phyloP scores from a whole-genome alignment of 2,888 invertebrate species.

The Chorisops tibialis region DNA sequence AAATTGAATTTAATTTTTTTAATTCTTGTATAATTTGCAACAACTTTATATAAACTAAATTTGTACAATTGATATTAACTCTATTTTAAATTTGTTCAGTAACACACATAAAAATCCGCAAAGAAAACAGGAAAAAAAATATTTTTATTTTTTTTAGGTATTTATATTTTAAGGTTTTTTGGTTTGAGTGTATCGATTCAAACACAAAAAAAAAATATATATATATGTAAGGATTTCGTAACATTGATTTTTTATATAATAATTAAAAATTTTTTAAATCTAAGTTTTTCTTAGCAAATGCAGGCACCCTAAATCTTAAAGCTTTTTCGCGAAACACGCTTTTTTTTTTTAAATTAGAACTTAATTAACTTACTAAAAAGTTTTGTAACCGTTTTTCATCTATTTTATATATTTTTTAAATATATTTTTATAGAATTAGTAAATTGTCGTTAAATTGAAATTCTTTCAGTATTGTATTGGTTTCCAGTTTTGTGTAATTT shows the following conservation, averaged over 20 bases:
- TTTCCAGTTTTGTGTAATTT: too few relatives aligned
- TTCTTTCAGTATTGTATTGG: too few relatives aligned
- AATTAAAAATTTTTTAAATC: conserved; percentile 15
- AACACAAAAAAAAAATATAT: conserved; percentile 11
- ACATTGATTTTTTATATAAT: conserved; percentile 2
- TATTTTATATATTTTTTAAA: too few relatives aligned
- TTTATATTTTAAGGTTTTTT: background rate
- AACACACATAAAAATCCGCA: conserved; percentile 12
- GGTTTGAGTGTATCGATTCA: conserved; percentile 14
- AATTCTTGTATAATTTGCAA: conserved; percentile 19
- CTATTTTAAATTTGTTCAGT: conserved; percentile 9
- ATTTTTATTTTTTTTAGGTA: background rate
- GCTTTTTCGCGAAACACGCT: conserved; percentile 53
- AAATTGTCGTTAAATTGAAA: too few relatives aligned
- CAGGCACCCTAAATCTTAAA: conserved; percentile 54
- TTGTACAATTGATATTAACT: conserved; percentile 21
- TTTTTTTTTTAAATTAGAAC: conserved; percentile 46
- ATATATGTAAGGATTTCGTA: too few relatives aligned
- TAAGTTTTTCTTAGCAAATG: conserved; percentile 48
- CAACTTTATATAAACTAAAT: conserved; percentile 23
- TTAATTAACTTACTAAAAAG: conserved; percentile 17
- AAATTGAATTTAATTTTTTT: conserved; percentile 1
- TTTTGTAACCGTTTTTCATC: background rate
- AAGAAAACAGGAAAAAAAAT: too few relatives aligned
- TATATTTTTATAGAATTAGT: too few relatives aligned